Base-by-base conservation (phyloP, 2,888 invertebrate species). In the Phania funesta region DNA sequence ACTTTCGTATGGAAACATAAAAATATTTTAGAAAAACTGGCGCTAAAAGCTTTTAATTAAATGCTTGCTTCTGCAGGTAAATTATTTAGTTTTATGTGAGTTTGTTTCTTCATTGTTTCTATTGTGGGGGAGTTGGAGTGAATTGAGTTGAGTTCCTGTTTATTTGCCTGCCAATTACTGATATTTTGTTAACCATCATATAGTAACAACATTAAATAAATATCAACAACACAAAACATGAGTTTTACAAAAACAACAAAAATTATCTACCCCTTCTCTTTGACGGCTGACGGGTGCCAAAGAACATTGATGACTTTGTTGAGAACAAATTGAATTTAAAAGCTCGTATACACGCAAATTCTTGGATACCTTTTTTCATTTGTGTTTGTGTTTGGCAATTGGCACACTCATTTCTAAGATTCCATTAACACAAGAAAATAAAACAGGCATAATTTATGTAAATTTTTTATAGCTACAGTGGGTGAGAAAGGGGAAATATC, bases 221-320 rank as follows among this genome's bases (percentile, higher is more conserved):
- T 20, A 68, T 46, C 67, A 70, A 38, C 60, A 48, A 58, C 48
- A 48, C 18, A 52, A 48, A 56, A 80, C 74, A 62, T 60, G 46
- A 62, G 48, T 44, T 60, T 44, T 80, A 67, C 52, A 75, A 70
- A 48, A 56, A 35, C 24, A 35, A 54, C 54, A 70, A 56, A 62
- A 75, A 68, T 54, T 74, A 38, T 75, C 20, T 68, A 35, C 65
- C 50, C 58, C 46, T 22, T 35, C 54, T 24, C 35, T 5, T 24
- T 13, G 22, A 50, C 0, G 9, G 0, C 2, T 29, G 41, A 54
- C 26, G 16, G 22, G 13, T 16, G 20, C 22, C 26, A 35, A 68
- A 54, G 24, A 58, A 78, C 78, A 65, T 74, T 79, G 70, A 82
- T 70, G 79, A 67, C 74, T 79, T 78, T 74, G 58, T 82, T 65